These are phyloP conservation scores for Motacilla tschutschensis DNA, from an alignment of 2,113 vertebrate species.

Conservation along the genomic window DNA sequence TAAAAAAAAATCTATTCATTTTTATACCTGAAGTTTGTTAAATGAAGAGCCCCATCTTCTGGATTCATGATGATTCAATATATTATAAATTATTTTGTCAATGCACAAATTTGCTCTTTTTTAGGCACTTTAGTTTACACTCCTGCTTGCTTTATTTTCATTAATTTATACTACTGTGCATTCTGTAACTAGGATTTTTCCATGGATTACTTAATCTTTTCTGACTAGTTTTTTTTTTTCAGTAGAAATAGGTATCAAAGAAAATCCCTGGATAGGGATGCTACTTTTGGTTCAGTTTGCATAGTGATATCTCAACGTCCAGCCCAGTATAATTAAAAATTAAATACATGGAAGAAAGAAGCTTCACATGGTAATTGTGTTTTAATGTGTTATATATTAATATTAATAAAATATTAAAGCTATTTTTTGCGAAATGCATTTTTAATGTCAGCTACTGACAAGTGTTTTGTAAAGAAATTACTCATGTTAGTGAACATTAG, in stretches of 20 bases:
- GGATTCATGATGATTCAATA: neutral
- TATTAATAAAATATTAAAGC: neutral
- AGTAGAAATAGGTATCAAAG: neutral
- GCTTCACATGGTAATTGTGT: neutral
- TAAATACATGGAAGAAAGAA: neutral
- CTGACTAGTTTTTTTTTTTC: neutral
- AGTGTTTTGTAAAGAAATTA: neutral
- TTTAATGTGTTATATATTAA: neutral
- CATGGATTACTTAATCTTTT: neutral
- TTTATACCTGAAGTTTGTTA: neutral
- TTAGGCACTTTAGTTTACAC: neutral
- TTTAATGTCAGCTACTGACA: neutral
- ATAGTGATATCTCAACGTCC: neutral
- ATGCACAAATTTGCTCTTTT: neutral
- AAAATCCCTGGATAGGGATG: neutral
- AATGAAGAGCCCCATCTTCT: neutral
- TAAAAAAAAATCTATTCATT: neutral
- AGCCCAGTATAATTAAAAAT: neutral
- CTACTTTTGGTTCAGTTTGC: neutral
- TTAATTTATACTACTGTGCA: neutral
- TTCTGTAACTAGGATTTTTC: neutral
- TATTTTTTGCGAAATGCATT: neutral
- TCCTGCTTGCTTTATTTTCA: neutral
- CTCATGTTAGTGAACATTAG: neutral
- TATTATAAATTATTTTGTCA: neutral